Evolutionary conservation across 2,888 invertebrate genomes (phyloP), one percentile per base, ranked within the genome.

Genomic region (Drosophila diplacantha): DNA sequence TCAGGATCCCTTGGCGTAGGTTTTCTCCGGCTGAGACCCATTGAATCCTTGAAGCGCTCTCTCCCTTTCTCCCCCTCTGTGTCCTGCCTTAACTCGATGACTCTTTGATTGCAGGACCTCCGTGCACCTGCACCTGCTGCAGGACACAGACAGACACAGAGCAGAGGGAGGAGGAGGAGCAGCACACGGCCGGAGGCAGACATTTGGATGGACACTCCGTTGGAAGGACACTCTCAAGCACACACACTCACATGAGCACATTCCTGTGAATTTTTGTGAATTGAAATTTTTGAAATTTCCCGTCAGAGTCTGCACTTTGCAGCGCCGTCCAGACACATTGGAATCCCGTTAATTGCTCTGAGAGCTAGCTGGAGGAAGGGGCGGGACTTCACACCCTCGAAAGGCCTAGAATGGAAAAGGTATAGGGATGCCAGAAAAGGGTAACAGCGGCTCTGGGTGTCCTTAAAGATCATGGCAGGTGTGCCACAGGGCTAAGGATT

Each of bases 281-380:
- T 75, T 81, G 82, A 81, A 75, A 80, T 80, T 80, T 80, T 80
- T 81, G 81, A 83, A 83, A 80, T 80, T 80, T 83, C 69, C 80
- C 81, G 79, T 81, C 83, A 83, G 79, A 79, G 79, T 78, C 75
- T 74, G 83, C 65, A 47, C 70, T 62, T 69, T 69, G 64, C 60
- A 53, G 51, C 22, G 62, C 26, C 68, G 46, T 35, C 67, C 69
- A 80, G 81, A 80, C 81, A 75, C 79, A 68, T 78, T 56, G 79
- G 79, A 81, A 80, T 80, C 79, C 65, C 72, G 81, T 79, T 81
- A 83, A 83, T 83, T 81, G 83, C 79, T 71, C 55, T 35, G n/a
- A 41, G 22, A 16, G 58, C 39, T 29, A 24, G 11, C 31, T 31
- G 22, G 24, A 3, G 20, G 5, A 8, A 2, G 20, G 39, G 24